Percentiles rank a stretch among this genome's conserved stretches.
Evolutionary conservation across 2,797 vertebrate genomes (phyloP).

Genomic region (Chloroceryle amazona): DNA sequence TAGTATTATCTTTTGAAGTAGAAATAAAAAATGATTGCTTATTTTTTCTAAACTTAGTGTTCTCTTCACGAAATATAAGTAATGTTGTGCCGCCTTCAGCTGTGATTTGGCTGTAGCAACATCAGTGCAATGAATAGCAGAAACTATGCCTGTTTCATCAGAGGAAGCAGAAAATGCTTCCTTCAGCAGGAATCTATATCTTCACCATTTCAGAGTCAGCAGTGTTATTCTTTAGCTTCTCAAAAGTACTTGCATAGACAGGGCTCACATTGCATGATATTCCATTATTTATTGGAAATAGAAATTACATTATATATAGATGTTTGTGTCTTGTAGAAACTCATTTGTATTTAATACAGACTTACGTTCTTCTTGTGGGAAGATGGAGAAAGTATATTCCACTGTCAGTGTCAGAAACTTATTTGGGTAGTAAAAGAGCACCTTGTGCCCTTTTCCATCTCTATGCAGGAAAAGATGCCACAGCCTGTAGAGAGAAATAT

Average conservation of each 20-base stretch:
- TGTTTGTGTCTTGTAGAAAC: background rate
- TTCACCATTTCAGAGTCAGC: background rate
- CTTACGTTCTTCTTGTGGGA: background rate
- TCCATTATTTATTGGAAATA: background rate
- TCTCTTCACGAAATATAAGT: background rate
- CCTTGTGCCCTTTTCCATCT: background rate
- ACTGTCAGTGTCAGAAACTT: background rate
- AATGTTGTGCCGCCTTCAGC: background rate
- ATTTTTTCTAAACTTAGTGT: background rate
- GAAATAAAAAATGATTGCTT: background rate
- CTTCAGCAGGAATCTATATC: background rate
- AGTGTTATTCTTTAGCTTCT: background rate
- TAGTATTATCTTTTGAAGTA: background rate
- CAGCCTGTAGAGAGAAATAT: background rate
- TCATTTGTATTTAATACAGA: background rate
- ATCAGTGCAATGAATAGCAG: background rate
- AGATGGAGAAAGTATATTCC: background rate
- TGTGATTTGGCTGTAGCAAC: slow-evolving; percentile 19
- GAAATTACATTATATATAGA: background rate
- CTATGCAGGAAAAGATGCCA: background rate
- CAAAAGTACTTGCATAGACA: background rate
- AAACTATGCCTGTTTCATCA: background rate
- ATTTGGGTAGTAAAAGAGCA: background rate
- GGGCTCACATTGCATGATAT: background rate
- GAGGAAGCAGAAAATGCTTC: background rate